Evolutionary conservation across 2,888 invertebrate species (phyloP).

Genomic region (Tipula helvola): DNA sequence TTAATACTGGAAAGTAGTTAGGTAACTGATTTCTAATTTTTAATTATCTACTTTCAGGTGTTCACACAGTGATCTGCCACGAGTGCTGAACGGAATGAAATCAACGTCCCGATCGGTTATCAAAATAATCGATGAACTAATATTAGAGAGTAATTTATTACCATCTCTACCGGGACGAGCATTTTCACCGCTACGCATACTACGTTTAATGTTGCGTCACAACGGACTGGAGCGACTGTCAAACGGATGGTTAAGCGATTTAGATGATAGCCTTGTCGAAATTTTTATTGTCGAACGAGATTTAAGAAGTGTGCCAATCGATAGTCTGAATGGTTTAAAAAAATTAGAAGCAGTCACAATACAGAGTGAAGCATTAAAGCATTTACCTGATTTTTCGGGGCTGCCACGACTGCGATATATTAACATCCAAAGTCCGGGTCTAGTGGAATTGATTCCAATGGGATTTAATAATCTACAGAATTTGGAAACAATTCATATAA

Average conservation of each 20-base stretch:
- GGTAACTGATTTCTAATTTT: not conserved
- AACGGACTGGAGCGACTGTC: slow-evolving; percentile 72
- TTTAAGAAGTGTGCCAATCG: slow-evolving; percentile 62
- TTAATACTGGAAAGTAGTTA: not conserved
- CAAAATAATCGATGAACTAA: slow-evolving; percentile 69
- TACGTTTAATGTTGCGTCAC: slow-evolving; percentile 69
- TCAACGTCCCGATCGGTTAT: slow-evolving; percentile 52
- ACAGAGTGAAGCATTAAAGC: slow-evolving; percentile 61
- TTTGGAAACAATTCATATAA: slow-evolving; percentile 62
- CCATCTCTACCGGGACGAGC: slow-evolving; percentile 74
- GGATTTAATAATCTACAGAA: slow-evolving; percentile 58
- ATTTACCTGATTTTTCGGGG: slow-evolving; percentile 59
- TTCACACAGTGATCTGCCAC: slow-evolving; percentile 76
- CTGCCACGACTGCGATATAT: slow-evolving; percentile 60
- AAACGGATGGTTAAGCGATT: slow-evolving; percentile 65
- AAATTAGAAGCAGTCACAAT: slow-evolving; percentile 73
- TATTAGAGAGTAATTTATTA: slow-evolving; percentile 75
- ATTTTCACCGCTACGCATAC: slow-evolving; percentile 61
- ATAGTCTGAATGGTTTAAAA: slow-evolving; percentile 59
- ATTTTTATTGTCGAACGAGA: slow-evolving; percentile 76
- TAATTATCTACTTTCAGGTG: slow-evolving; percentile 48
- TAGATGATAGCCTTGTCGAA: slow-evolving; percentile 66
- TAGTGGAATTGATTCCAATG: slow-evolving; percentile 51
- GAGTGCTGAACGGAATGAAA: slow-evolving; percentile 61
- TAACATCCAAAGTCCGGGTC: slow-evolving; percentile 54